A percentile compares a stretch with the other conserved stretches of the same genome.
These are phyloP conservation scores for Stenodema calcarata DNA, from an alignment of 2,888 invertebrate species.

Conservation along the genomic window DNA sequence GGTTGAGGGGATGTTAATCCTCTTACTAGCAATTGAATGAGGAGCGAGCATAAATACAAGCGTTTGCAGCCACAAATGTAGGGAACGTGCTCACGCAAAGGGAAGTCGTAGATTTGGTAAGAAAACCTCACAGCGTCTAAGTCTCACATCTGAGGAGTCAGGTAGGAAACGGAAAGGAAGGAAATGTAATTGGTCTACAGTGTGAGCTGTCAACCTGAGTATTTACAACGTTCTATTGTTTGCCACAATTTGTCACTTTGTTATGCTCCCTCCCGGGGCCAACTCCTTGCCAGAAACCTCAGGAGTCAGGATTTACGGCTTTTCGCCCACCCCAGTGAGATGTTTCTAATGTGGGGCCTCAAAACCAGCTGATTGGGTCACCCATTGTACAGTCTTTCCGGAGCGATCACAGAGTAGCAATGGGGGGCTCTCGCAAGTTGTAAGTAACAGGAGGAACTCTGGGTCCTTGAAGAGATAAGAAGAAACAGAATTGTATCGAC, in stretches of 20 bases:
- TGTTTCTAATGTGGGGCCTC: not conserved
- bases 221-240: slow-evolving; percentile 44
- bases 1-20: slow-evolving; percentile 9
- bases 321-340: not conserved
- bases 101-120: slow-evolving; percentile 42
- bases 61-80: slow-evolving; percentile 17
- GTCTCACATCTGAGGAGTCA: slow-evolving; percentile 40
- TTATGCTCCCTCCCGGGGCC: slow-evolving; percentile 33
- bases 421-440: not conserved
- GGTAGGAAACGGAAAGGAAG: slow-evolving; percentile 34
- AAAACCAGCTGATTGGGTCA: slow-evolving; percentile 5
- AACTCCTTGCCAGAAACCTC: slow-evolving; percentile 49
- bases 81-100: slow-evolving; percentile 47
- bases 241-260: slow-evolving; percentile 49
- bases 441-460: not conserved
- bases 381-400: slow-evolving; percentile 9
- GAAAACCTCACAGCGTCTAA: slow-evolving; percentile 18
- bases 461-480: not conserved
- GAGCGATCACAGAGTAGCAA: not conserved
- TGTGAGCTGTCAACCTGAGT: slow-evolving; percentile 38
- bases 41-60: not conserved
- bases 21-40: not conserved
- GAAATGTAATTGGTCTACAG: slow-evolving; percentile 43
- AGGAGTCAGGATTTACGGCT: slow-evolving; percentile 42
- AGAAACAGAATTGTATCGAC: slow-evolving; percentile 9